Evolutionary conservation across 1,140 invertebrate species (phyloP).

Genomic region (Battus philenor): DNA sequence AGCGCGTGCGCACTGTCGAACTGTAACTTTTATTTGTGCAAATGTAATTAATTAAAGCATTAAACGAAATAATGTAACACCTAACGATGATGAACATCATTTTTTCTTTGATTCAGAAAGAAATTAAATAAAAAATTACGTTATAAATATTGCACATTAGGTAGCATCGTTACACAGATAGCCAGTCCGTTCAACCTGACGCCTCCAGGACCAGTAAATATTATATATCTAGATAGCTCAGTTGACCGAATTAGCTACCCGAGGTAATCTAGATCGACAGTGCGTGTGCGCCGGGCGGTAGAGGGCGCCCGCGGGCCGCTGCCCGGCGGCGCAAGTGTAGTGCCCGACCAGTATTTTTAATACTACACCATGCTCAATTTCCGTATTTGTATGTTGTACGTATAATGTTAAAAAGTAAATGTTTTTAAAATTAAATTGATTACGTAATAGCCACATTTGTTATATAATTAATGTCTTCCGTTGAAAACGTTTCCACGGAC

Average conservation of each 20-base stretch:
- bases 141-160: no score
- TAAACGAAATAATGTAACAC: no score
- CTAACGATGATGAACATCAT: no score
- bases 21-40: no score
- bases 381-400: slow-evolving; percentile 68
- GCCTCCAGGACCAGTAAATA: slow-evolving; percentile 13
- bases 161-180: slow-evolving; percentile 4
- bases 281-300: slow-evolving; percentile 29
- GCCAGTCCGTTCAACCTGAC: slow-evolving; percentile 9
- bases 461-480: slow-evolving; percentile 73
- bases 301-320: slow-evolving; percentile 9
- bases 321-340: slow-evolving; percentile 4
- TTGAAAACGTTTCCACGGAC: slow-evolving; percentile 67
- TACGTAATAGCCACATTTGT: slow-evolving; percentile 52
- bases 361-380: slow-evolving; percentile 70
- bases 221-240: slow-evolving; percentile 10
- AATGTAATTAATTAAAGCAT: no score
- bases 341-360: slow-evolving; percentile 53
- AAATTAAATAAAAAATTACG: no score
- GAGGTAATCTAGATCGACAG: slow-evolving; percentile 2
- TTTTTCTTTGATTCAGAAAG: no score
- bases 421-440: slow-evolving; percentile 52
- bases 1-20: slow-evolving; percentile 1
- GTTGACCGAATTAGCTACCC: slow-evolving; percentile 10
- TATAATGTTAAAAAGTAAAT: slow-evolving; percentile 64